Evolutionary conservation across 2,888 invertebrate species (phyloP).

Genomic region (Luffia ferchaultella): DNA sequence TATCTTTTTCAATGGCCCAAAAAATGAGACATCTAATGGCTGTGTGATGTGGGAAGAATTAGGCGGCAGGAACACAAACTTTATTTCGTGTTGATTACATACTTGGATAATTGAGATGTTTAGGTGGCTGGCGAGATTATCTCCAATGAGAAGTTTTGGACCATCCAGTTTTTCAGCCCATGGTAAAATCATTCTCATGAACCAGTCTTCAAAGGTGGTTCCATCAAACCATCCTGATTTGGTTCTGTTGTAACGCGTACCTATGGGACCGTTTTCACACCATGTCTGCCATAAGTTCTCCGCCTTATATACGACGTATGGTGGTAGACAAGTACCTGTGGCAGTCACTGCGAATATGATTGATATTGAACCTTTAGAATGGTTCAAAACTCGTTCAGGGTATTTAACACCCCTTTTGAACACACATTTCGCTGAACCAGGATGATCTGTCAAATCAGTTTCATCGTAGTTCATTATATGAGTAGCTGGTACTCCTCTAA

Average conservation of each 20-base stretch:
- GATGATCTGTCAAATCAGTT: constrained; percentile 16
- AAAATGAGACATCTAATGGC: constrained; percentile 22
- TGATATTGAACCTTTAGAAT: constrained; percentile 11
- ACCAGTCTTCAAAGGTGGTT: constrained; percentile 15
- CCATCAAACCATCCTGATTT: constrained; percentile 9
- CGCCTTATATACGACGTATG: constrained; percentile 14
- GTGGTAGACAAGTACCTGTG: constrained; percentile 10
- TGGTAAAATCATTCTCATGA: neutral
- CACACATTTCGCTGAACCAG: constrained; percentile 13
- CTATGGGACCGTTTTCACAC: neutral
- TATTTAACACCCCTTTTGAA: constrained; percentile 12
- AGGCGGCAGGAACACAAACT: constrained; percentile 19
- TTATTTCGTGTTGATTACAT: constrained; percentile 20
- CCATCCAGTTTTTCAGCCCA: neutral
- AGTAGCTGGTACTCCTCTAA: constrained; percentile 9
- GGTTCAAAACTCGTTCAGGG: constrained; percentile 10
- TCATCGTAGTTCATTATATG: constrained; percentile 18
- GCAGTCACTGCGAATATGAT: constrained; percentile 11
- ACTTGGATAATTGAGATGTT: neutral
- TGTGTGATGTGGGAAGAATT: constrained; percentile 21
- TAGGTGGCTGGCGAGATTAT: neutral
- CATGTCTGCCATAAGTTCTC: constrained; percentile 4
- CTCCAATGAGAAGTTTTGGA: neutral
- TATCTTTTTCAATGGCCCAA: constrained; percentile 18
- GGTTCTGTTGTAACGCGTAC: constrained; percentile 7